Conservation (phyloP, 2,888 invertebrate species). For the Norana najaformis region DNA sequence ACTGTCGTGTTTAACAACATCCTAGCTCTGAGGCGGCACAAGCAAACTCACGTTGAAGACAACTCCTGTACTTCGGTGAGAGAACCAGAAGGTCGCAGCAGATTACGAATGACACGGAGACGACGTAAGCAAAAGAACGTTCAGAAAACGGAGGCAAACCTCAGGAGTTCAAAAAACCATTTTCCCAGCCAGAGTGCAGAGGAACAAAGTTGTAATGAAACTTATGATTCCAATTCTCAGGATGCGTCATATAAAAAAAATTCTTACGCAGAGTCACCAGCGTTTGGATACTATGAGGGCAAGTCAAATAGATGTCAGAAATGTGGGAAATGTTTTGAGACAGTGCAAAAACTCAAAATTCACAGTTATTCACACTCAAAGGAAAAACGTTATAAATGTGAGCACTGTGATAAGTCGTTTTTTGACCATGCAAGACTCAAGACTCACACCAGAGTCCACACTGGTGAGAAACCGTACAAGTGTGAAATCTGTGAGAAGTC, state of each 20-base stretch:
- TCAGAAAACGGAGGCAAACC: not conserved
- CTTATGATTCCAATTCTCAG: not conserved
- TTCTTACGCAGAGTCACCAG: not conserved
- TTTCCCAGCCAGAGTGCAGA: not conserved
- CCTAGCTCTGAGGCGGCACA: not conserved
- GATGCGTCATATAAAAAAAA: not conserved
- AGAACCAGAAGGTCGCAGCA: not conserved
- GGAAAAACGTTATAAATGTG: not conserved
- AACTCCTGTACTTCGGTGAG: not conserved
- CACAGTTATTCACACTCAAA: not conserved
- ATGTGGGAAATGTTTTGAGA: conserved; percentile 13
- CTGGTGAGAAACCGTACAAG: conserved; percentile 2
- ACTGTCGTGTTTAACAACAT: not conserved
- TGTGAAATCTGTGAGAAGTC: not conserved
- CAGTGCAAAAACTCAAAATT: not conserved
- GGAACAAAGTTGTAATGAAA: not conserved
- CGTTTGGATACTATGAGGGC: not conserved
- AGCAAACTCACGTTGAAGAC: not conserved
- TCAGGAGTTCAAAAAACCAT: not conserved
- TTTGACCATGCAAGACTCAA: not conserved
- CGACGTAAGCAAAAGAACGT: not conserved
- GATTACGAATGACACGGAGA: not conserved
- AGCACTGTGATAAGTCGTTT: conserved; percentile 5
- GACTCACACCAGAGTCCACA: not conserved
- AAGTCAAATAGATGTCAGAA: not conserved